phyloP scores from a whole-genome alignment of 2,797 vertebrate genomes.

The Gymnoscopelus braueri region DNA sequence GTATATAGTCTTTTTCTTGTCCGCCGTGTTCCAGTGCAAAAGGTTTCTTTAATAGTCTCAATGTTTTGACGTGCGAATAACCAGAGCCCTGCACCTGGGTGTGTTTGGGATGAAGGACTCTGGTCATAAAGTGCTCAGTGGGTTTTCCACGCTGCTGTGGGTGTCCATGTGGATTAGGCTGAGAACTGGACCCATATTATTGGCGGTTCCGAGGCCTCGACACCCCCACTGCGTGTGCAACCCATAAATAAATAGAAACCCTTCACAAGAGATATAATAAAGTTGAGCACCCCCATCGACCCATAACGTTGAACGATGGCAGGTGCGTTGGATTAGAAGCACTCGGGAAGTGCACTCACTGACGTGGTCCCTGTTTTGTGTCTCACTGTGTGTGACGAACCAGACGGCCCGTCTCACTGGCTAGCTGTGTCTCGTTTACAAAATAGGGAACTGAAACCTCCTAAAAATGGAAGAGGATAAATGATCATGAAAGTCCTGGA shows the following conservation, averaged over 20 bases:
- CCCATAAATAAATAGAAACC: constrained; percentile 26
- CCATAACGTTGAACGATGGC: no score
- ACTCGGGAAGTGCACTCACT: constrained; percentile 72
- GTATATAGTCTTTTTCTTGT: constrained; percentile 25
- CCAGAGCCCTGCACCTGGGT: constrained; percentile 22
- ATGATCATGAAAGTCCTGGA: no score
- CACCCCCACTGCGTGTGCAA: constrained; percentile 1
- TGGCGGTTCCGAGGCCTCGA: background rate
- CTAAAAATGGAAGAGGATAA: background rate
- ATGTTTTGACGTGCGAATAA: constrained; percentile 6
- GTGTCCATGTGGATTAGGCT: constrained; percentile 2
- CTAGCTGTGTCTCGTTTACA: background rate
- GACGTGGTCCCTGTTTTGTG: constrained; percentile 82
- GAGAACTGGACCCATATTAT: background rate
- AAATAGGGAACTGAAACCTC: background rate
- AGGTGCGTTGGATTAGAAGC: constrained; percentile 1
- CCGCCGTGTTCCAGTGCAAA: constrained; percentile 56
- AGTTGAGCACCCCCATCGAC: no score
- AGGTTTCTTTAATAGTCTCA: constrained; percentile 19
- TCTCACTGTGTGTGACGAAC: constrained; percentile 69
- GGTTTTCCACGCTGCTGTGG: background rate
- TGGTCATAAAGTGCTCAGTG: constrained; percentile 70
- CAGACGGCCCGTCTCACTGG: background rate
- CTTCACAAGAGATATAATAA: background rate
- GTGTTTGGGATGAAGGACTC: constrained; percentile 35